A percentile compares a stretch with the other conserved stretches of the same genome.
These are phyloP conservation scores for Paramuricea clavata DNA, from an alignment of 92 coral and sea anemone species.

Conservation along the genomic window DNA sequence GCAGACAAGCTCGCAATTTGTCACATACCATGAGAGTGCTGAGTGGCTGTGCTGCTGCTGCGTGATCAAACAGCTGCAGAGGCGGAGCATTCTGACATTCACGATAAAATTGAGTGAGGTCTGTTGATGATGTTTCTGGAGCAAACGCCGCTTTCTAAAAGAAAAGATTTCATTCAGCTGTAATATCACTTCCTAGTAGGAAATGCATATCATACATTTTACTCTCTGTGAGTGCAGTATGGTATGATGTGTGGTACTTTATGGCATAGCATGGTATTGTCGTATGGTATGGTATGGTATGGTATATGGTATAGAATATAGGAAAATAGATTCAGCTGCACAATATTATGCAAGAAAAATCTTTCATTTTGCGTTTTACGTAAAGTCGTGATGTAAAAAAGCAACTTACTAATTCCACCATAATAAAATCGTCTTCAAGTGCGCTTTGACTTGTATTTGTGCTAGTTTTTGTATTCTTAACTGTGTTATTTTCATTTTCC, in stretches of 20 bases:
- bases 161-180: background rate
- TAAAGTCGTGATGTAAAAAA: too few relatives aligned
- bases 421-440: slow-evolving; percentile 89
- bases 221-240: too few relatives aligned
- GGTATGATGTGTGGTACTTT: too few relatives aligned
- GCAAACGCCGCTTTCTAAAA: slow-evolving; percentile 96
- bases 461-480: slow-evolving; percentile 26
- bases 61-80: slow-evolving; percentile 71
- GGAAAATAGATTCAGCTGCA: too few relatives aligned
- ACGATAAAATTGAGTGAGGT: slow-evolving; percentile 93
- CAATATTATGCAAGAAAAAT: background rate
- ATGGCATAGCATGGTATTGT: too few relatives aligned
- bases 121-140: slow-evolving; percentile 74
- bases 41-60: slow-evolving; percentile 59
- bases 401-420: slow-evolving; percentile 89
- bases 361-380: background rate
- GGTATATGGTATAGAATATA: too few relatives aligned
- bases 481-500: slow-evolving; percentile 55
- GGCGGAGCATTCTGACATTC: slow-evolving; percentile 96
- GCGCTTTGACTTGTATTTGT: slow-evolving; percentile 76
- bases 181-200: too few relatives aligned
- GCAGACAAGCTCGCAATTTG: too few relatives aligned
- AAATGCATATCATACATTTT: too few relatives aligned
- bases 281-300: too few relatives aligned
- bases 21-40: slow-evolving; percentile 80